Conservation (phyloP, 2,797 vertebrate species). For the Acanthurus lineatus region DNA sequence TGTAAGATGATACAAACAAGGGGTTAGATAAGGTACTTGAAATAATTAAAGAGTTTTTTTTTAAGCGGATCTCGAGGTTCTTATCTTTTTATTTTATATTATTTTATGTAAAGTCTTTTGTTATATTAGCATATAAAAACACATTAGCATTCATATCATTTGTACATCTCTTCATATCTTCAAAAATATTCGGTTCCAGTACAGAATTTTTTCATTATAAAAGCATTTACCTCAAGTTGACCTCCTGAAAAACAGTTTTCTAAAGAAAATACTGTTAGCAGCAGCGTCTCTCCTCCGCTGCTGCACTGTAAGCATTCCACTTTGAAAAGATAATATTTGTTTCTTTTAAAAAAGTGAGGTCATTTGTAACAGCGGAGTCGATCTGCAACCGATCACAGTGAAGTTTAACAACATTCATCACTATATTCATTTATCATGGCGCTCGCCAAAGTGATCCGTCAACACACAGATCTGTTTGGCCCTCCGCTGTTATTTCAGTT, state of each 20-base stretch:
- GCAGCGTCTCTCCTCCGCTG: slow-evolving; percentile 17
- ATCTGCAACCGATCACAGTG: slow-evolving; percentile 59
- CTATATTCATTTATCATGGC: slow-evolving; percentile 62
- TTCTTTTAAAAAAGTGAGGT: slow-evolving; percentile 64
- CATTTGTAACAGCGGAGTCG: slow-evolving; percentile 58
- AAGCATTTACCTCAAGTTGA: slow-evolving; percentile 40
- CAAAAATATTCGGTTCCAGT: slow-evolving; percentile 25
- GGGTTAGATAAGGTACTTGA: too few species aligned
- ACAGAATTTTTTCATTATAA: slow-evolving; percentile 33
- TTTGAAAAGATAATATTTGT: slow-evolving; percentile 79
- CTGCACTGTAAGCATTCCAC: slow-evolving; percentile 67
- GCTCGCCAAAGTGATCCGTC: slow-evolving; percentile 64
- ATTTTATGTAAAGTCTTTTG: background rate
- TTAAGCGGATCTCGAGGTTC: background rate
- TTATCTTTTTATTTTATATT: background rate
- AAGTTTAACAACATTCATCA: slow-evolving; percentile 63
- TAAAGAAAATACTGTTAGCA: slow-evolving; percentile 51
- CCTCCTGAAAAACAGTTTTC: slow-evolving; percentile 45
- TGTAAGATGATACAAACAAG: background rate
- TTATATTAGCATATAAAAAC: background rate
- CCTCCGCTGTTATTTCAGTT: slow-evolving; percentile 68
- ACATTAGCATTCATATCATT: background rate
- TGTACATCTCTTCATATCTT: slow-evolving; percentile 16
- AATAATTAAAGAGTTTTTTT: background rate
- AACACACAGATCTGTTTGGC: slow-evolving; percentile 59